These are phyloP conservation scores for Mimas tiliae DNA, from an alignment of 2,888 invertebrate genomes.

Conservation along the genomic window DNA sequence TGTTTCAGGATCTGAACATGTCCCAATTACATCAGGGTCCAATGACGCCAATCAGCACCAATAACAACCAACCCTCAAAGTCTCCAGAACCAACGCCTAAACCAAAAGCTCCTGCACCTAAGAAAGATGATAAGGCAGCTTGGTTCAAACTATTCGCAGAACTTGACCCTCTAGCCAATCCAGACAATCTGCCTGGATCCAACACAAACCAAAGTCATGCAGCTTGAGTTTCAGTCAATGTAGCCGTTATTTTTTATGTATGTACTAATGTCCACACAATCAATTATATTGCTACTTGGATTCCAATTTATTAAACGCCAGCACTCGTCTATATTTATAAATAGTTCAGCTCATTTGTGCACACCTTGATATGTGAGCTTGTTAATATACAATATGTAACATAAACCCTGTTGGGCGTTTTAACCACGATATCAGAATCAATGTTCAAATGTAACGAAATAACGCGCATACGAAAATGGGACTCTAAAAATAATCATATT, in stretches of 20 bases:
- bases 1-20: constrained; percentile 59
- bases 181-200: constrained; percentile 84
- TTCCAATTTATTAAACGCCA: too few relatives aligned
- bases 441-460: too few relatives aligned
- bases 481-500: too few relatives aligned
- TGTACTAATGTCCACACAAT: not conserved
- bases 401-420: too few relatives aligned
- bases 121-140: constrained; percentile 83
- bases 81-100: constrained; percentile 45
- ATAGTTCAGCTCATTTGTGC: too few relatives aligned
- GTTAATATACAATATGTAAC: too few relatives aligned
- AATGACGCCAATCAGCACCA: constrained; percentile 48
- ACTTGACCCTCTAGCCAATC: constrained; percentile 95
- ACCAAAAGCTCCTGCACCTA: constrained; percentile 56
- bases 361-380: too few relatives aligned
- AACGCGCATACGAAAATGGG: too few relatives aligned
- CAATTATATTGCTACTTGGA: not conserved
- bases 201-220: constrained; percentile 80
- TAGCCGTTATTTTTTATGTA: not conserved
- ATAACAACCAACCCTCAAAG: constrained; percentile 43
- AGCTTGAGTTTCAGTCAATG: constrained; percentile 55
- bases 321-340: too few relatives aligned
- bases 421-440: too few relatives aligned
- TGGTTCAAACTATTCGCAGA: constrained; percentile 98
- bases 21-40: constrained; percentile 55